Conservation (phyloP, 92 coral and sea anemone species). For the Palythoa heliodiscus region DNA sequence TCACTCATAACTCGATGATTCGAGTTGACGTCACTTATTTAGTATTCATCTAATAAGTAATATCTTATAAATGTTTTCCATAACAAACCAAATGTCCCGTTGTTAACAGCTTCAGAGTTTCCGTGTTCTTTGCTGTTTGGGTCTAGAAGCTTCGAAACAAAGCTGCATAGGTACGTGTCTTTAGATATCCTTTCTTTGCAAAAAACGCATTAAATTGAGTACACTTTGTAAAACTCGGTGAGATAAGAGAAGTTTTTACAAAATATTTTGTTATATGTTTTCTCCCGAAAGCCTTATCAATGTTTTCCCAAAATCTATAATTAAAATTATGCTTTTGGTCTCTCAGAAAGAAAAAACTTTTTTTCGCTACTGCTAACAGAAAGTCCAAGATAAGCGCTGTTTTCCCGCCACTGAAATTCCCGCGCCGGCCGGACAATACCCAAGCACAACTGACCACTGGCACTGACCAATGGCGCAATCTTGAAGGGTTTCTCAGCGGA, state of each 20-base stretch:
- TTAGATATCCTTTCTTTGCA: no score
- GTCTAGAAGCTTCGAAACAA: background rate
- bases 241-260: no score
- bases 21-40: background rate
- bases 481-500: no score
- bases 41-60: background rate
- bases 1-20: background rate
- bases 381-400: background rate
- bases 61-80: background rate
- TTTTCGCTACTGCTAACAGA: background rate
- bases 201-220: no score
- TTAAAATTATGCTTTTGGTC: background rate
- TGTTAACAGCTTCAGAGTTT: background rate
- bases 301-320: background rate
- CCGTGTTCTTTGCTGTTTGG: background rate
- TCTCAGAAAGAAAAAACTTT: background rate
- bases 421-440: background rate
- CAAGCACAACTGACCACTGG: background rate
- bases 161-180: no score
- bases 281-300: no score
- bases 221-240: no score
- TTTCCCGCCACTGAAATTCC: background rate
- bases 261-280: no score
- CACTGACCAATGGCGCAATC: no score
- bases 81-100: background rate